These are phyloP conservation scores for Pollicipes pollicipes DNA, from an alignment of 1,140 invertebrate species.

Conservation along the genomic window DNA sequence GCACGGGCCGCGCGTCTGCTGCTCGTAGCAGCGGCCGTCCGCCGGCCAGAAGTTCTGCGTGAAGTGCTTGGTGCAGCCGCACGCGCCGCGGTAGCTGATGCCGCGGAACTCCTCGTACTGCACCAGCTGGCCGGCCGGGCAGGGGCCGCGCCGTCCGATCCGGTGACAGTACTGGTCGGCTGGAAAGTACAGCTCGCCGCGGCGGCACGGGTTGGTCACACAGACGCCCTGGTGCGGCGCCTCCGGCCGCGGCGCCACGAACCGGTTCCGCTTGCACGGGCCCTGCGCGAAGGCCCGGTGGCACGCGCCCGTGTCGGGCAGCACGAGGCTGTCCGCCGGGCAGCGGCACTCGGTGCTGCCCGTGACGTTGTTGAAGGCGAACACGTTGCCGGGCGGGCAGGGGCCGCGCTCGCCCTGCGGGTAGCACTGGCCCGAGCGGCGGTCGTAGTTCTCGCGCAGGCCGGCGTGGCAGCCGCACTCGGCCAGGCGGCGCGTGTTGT, in stretches of 20 bases:
- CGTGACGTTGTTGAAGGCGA: background rate
- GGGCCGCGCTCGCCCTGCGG: background rate
- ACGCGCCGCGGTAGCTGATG: constrained; percentile 59
- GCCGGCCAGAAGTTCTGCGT: constrained; percentile 15
- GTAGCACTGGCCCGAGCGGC: background rate
- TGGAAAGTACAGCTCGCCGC: constrained; percentile 1
- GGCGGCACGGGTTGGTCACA: background rate
- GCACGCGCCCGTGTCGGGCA: background rate
- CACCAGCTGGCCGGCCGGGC: background rate
- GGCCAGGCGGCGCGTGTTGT: background rate
- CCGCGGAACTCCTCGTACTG: constrained; percentile 32
- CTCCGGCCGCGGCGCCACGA: background rate
- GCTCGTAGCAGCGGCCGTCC: constrained; percentile 15
- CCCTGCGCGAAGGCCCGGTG: background rate
- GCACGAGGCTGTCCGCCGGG: background rate
- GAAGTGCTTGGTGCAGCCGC: constrained; percentile 35
- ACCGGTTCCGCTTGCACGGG: background rate
- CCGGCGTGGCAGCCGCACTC: background rate
- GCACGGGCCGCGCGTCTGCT: background rate
- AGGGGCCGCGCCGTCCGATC: background rate
- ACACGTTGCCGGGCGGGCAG: background rate
- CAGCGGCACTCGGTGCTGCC: background rate
- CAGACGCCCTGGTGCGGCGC: constrained; percentile 8
- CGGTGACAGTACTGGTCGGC: background rate
- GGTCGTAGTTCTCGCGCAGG: background rate